Evolutionary conservation across 2,113 vertebrate genomes (phyloP).

Genomic region (Sapajus apella): DNA sequence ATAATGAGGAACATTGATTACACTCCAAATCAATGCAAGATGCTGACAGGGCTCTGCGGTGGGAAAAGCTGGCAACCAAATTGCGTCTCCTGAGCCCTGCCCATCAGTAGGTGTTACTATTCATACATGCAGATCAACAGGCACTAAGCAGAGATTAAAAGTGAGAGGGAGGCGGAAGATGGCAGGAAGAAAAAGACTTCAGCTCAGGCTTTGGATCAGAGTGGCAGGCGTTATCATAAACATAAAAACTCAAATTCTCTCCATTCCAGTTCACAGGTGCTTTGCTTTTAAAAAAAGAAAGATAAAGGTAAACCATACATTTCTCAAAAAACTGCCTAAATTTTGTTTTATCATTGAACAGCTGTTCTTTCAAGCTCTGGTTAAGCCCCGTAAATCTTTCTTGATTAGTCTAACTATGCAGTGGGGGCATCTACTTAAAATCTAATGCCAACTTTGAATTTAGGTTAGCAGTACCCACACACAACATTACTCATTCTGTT

Average conservation of each 20-base stretch:
- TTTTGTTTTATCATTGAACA: conserved; percentile 65
- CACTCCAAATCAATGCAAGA: conserved; percentile 64
- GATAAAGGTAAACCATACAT: conserved; percentile 26
- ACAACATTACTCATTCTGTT: conserved; percentile 12
- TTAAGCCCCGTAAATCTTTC: conserved; percentile 57
- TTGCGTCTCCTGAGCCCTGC: conserved; percentile 63
- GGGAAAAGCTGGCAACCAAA: conserved; percentile 67
- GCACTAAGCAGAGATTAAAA: conserved; percentile 55
- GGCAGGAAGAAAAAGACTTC: conserved; percentile 48
- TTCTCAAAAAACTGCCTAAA: conserved; percentile 28
- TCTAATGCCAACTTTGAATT: conserved; percentile 51
- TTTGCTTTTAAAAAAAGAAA: conserved; percentile 34
- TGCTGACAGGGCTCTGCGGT: conserved; percentile 60
- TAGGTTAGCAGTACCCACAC: conserved; percentile 16
- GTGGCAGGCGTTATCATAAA: conserved; percentile 59
- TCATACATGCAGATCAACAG: conserved; percentile 74
- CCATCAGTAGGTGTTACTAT: conserved; percentile 70
- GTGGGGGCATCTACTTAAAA: conserved; percentile 40
- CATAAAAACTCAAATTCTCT: conserved; percentile 57
- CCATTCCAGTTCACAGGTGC: conserved; percentile 61
- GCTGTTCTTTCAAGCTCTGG: conserved; percentile 68
- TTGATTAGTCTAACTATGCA: conserved; percentile 61
- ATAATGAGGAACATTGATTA: conserved; percentile 68
- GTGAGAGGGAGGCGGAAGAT: conserved; percentile 20
- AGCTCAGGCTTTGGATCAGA: conserved; percentile 14